Base-by-base conservation (phyloP, 1,140 invertebrate species). In the Antheraea pernyi region DNA sequence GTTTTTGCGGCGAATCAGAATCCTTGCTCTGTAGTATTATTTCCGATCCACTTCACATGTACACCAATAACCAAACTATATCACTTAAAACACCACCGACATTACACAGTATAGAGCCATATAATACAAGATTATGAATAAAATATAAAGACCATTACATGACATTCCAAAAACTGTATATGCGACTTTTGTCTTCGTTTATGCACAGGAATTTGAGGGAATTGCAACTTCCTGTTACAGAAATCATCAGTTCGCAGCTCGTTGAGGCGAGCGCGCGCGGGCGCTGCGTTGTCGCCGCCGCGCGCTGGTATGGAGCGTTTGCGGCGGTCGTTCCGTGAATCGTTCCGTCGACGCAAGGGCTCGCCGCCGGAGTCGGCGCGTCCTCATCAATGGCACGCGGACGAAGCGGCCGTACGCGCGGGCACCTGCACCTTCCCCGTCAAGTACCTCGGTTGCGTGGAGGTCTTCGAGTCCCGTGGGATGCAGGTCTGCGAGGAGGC, bases 401-500 rank as follows among this genome's bases (percentile, higher is more conserved):
- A 99, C 91, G 99, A 99, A 89, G 95, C 96, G 59, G 97, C 98
- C 63, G 99, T 99, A 3, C 94, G 98, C 53, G 96, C 97, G 18
- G 98, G 98, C 79, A 99, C 97, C 30, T 99, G 99, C 93, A 97
- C 96, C 83, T 99, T 99, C 93, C 95, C 97, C 80, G 99, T 99
- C 73, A 99, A 99, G 96, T 99, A 99, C 94, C 93, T 99, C 81
- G 99, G 99, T 74, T 99, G 98, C 93, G 98, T 99, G 0, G 99
- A 99, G 93, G 99, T 99, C 3, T 99, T 98, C 91, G 99, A 99
- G 92, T 99, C 98, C 0, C 95, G 99, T 82, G 99, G 99, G 19
- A 99, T 99, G 98, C 97, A 99, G 93, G 98, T 99, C 48, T 99
- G 99, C 94, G 99, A 99, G 92, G 98, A 99, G 92, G 99, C 99